These are phyloP conservation scores for Drosophila dives DNA, from an alignment of 2,888 invertebrate species.

Conservation along the genomic window DNA sequence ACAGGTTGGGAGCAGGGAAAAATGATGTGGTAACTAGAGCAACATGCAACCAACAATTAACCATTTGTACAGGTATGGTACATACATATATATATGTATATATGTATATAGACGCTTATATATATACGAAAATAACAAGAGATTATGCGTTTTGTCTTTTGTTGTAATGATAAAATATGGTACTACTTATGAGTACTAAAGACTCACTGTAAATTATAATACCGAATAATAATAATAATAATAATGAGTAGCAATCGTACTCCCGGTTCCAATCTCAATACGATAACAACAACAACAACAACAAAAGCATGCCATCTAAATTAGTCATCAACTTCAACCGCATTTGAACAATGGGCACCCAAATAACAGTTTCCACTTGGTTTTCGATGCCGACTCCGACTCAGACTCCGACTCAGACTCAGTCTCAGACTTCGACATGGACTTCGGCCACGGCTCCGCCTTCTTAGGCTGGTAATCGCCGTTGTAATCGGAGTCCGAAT, in stretches of 20 bases:
- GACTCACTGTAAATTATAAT: conserved; percentile 63
- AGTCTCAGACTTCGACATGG: not conserved
- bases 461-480: conserved; percentile 6
- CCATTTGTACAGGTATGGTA: not conserved
- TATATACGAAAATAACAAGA: conserved; percentile 18
- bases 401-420: not conserved
- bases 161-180: conserved; percentile 58
- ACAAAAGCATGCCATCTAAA: conserved; percentile 44
- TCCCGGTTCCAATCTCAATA: conserved; percentile 10
- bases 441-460: conserved; percentile 1
- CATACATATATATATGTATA: not conserved
- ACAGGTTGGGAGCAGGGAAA: conserved; percentile 7
- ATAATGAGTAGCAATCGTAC: conserved; percentile 15
- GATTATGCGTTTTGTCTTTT: conserved; percentile 40
- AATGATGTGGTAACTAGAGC: conserved; percentile 26
- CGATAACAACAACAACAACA: conserved; percentile 4
- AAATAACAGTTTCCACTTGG: conserved; percentile 14
- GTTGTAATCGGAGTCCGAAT: conserved; percentile 25
- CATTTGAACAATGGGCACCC: conserved; percentile 47
- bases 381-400: not conserved
- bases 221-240: conserved; percentile 42
- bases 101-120: not conserved
- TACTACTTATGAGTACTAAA: conserved; percentile 50
- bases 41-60: conserved; percentile 10
- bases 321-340: conserved; percentile 51